phyloP scores from a whole-genome alignment of 2,113 vertebrate species.

The Eulacestoma nigropectus region DNA sequence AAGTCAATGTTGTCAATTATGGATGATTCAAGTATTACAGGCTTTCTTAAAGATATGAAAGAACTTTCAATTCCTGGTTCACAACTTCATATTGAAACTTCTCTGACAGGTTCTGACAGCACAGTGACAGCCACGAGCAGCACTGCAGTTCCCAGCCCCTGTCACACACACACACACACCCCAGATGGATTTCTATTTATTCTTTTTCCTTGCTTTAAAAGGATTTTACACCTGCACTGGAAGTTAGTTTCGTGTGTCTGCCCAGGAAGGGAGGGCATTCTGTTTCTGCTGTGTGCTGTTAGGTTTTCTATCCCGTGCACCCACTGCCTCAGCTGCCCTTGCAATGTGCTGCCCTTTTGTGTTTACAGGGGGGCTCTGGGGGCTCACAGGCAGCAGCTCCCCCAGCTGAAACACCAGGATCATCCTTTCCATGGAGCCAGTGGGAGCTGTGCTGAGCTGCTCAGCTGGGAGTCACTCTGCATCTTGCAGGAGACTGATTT shows the following conservation, averaged over 20 bases:
- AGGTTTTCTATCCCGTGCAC: rapidly evolving
- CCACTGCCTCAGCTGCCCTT: background rate
- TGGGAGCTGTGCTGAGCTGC: slow-evolving; percentile 13
- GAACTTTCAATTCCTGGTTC: background rate
- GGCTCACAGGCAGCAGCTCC: background rate
- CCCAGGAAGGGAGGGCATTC: background rate
- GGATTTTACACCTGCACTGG: background rate
- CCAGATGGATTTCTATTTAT: background rate
- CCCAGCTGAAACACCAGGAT: background rate
- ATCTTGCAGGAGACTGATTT: slow-evolving; percentile 22
- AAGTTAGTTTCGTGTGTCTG: background rate
- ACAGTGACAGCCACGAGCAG: background rate
- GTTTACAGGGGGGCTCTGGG: background rate
- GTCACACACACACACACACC: too few species aligned
- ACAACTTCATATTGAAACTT: background rate
- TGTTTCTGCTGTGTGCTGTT: background rate
- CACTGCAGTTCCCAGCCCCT: background rate
- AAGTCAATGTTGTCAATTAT: background rate
- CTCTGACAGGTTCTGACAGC: background rate
- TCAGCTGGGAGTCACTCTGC: slow-evolving; percentile 26
- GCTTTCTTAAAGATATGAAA: background rate
- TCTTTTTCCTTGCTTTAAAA: background rate
- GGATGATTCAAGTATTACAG: background rate
- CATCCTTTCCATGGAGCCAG: background rate
- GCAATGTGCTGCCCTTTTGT: background rate